A percentile compares a stretch with the other conserved stretches of the same genome.
Evolutionary conservation across 2,113 vertebrate genomes (phyloP).

Genomic region (Suncus etruscus): DNA sequence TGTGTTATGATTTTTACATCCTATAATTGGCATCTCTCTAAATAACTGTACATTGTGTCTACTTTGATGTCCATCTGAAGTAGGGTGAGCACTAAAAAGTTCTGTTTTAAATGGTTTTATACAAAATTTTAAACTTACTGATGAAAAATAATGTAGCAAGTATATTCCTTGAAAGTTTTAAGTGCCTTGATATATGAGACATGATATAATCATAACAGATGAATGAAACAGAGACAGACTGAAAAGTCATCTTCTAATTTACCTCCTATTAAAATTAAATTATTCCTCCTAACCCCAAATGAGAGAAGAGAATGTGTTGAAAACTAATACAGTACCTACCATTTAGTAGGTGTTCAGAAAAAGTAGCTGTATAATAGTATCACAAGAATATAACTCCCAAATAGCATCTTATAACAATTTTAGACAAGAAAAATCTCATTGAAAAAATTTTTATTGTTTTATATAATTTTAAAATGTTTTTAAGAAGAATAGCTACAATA

Average conservation of each 20-base stretch:
- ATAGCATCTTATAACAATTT: background rate
- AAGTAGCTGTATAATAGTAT: background rate
- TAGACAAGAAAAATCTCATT: background rate
- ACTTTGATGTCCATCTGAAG: conserved; percentile 35
- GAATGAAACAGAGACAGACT: conserved; percentile 19
- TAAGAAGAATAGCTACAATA: background rate
- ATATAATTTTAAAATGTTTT: conserved; percentile 37
- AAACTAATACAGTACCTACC: background rate
- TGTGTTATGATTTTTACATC: too few relatives aligned
- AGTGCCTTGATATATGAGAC: conserved; percentile 39
- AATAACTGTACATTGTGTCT: background rate
- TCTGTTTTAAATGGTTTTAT: conserved; percentile 56
- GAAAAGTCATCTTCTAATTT: conserved; percentile 15
- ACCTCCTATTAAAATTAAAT: background rate
- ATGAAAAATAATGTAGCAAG: background rate
- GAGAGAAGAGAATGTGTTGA: background rate
- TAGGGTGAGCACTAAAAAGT: background rate
- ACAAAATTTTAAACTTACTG: conserved; percentile 3
- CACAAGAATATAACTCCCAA: background rate
- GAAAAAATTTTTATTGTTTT: background rate
- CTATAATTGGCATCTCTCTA: background rate
- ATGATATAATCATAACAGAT: background rate
- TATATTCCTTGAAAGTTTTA: conserved; percentile 52
- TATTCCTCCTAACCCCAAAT: background rate
- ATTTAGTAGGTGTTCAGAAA: conserved; percentile 44